phyloP scores from a whole-genome alignment of 2,888 invertebrate genomes.

The Sthenelais limicola region DNA sequence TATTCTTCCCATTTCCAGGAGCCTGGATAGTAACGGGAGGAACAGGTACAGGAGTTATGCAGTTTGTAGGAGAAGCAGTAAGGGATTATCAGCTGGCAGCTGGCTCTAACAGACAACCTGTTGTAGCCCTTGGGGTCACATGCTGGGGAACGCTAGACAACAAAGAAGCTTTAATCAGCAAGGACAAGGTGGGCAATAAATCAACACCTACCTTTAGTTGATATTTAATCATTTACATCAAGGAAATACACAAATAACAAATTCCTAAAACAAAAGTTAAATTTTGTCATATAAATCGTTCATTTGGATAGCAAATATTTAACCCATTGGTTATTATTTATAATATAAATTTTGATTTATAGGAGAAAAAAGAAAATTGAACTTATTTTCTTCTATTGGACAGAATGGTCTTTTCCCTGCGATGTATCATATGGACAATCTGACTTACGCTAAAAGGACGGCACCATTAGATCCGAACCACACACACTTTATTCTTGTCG shows the following conservation, averaged over 20 bases:
- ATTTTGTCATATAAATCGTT: too few relatives aligned
- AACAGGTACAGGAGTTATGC: slow-evolving; percentile 70
- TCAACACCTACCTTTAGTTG: too few relatives aligned
- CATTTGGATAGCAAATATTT: too few relatives aligned
- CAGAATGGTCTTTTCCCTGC: slow-evolving; percentile 65
- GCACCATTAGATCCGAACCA: slow-evolving; percentile 70
- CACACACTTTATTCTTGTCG: slow-evolving; percentile 71
- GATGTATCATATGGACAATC: slow-evolving; percentile 60
- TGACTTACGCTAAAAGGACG: slow-evolving; percentile 50
- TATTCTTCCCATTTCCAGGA: slow-evolving; percentile 57
- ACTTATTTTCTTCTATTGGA: too few relatives aligned
- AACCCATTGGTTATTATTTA: too few relatives aligned
- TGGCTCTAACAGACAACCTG: slow-evolving; percentile 54
- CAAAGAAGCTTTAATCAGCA: slow-evolving; percentile 52
- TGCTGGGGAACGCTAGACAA: slow-evolving; percentile 69
- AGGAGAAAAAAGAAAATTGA: too few relatives aligned
- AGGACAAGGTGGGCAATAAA: too few relatives aligned
- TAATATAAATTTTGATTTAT: too few relatives aligned
- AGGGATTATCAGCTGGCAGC: slow-evolving; percentile 65
- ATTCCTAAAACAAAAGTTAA: too few relatives aligned
- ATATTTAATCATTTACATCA: too few relatives aligned
- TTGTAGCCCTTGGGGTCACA: slow-evolving; percentile 69
- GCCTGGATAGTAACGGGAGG: slow-evolving; percentile 73
- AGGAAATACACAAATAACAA: too few relatives aligned
- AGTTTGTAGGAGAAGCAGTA: slow-evolving; percentile 72